Base-by-base conservation (phyloP, 1,140 invertebrate species). In the Nasonia vitripennis region DNA sequence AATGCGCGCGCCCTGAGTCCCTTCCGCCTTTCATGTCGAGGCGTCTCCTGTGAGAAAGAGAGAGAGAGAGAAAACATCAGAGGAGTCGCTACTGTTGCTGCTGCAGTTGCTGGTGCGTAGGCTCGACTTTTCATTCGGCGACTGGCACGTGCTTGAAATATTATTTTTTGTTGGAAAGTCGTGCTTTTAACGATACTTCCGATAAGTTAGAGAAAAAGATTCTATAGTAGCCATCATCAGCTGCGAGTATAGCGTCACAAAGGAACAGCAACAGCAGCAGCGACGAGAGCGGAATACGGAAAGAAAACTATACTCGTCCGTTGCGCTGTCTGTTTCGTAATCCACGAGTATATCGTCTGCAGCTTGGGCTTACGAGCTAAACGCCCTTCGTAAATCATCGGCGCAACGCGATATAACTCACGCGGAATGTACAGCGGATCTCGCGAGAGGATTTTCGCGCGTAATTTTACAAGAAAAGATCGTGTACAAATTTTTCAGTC, bases 341-440 rank as follows among this genome's bases (percentile, higher is more conserved):
- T 83, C 80, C 77, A 37, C 17, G 55, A 51, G 48, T 27, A 45
- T 74, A 82, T 55, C 37, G 71, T 34, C 45, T 34, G 48, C 75
- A 74, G 81, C 55, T 62, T n/a, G 55, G 55, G 17, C n/a, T 79
- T 86, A 86, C 78, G 83, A 77, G 75, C 73, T 83, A 86, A 86
- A 83, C 81, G 77, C 37, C 68, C 81, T 82, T 87, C 86, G 86
- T 87, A 87, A 87, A 87, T 87, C 82, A 87, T 84, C 74, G 83
- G 75, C 27, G 81, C 55, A 20, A 62, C 48, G 48, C 48, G 73
- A 20, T 62, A 83, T 83, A 83, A 83, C 81, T 83, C 81, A 83
- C 48, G 20, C 55, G 73, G 51, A 71, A 31, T 67, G 62, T 83
- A 55, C 51, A 83, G 27, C 27, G 37, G 82, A 83, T 31, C 27